phyloP scores from a whole-genome alignment of 2,888 invertebrate species.

The Parnassius orleans region DNA sequence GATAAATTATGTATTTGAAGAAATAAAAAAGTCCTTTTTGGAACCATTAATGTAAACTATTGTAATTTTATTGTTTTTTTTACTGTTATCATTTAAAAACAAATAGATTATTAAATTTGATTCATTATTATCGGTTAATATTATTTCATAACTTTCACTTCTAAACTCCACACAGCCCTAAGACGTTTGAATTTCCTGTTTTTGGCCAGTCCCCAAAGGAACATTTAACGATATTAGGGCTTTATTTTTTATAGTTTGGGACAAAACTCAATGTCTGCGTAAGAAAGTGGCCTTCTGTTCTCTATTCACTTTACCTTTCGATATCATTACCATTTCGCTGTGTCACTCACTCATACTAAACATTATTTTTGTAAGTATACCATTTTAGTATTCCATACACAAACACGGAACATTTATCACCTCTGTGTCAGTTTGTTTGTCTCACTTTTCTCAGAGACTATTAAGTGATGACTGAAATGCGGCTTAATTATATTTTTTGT shows the following conservation, averaged over 20 bases:
- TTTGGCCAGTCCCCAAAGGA: constrained; percentile 77
- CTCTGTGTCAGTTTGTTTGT: too few species aligned
- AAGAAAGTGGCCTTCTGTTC: constrained; percentile 62
- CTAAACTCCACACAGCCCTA: constrained; percentile 57
- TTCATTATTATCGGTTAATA: not conserved
- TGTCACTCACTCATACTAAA: not conserved
- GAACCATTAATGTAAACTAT: too few species aligned
- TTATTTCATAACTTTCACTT: not conserved
- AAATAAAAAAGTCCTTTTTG: too few species aligned
- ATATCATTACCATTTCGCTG: constrained; percentile 21
- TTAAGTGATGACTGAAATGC: too few species aligned
- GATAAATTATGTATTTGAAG: too few species aligned
- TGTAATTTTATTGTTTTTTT: too few species aligned
- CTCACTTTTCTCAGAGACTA: too few species aligned
- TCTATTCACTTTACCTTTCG: constrained; percentile 49
- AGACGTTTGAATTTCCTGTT: constrained; percentile 53
- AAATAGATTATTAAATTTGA: not conserved
- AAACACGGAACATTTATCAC: too few species aligned
- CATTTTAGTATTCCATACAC: too few species aligned
- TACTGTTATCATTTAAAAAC: too few species aligned
- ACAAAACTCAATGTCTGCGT: constrained; percentile 70
- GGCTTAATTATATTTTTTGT: too few species aligned
- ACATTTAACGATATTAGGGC: constrained; percentile 79
- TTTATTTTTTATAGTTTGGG: constrained; percentile 80
- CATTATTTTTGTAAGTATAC: too few species aligned